Percentiles rank a stretch among this genome's conserved stretches.
Conservation (phyloP, 2,113 vertebrate genomes). For the Chionomys nivalis region DNA sequence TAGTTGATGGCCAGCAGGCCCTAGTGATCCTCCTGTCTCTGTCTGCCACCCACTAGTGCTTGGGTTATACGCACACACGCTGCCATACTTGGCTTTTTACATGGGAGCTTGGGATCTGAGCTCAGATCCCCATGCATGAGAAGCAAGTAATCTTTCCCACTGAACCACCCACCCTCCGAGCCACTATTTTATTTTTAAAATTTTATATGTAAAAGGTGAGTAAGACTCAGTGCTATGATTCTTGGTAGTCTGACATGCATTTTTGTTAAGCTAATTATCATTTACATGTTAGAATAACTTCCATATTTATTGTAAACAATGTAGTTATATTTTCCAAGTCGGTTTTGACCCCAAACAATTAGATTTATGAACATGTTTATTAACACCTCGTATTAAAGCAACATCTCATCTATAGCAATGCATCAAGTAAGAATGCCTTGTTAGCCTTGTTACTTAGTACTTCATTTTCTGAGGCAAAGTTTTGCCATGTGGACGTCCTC, state of each 20-base stretch:
- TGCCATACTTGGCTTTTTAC: neutral
- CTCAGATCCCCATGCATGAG: neutral
- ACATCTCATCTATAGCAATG: conserved; percentile 29
- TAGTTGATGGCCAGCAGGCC: neutral
- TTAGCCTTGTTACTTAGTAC: conserved; percentile 2
- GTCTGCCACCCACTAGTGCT: too few species aligned
- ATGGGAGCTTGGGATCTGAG: neutral
- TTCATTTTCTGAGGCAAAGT: neutral
- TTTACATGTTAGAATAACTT: conserved; percentile 32
- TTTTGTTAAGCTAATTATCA: neutral
- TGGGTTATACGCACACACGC: neutral
- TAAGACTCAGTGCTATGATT: neutral
- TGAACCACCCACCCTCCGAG: neutral
- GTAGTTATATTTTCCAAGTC: conserved; percentile 27
- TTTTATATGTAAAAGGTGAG: neutral
- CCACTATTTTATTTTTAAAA: neutral
- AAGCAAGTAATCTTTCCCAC: neutral
- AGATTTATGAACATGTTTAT: conserved; percentile 31
- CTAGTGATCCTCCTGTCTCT: neutral
- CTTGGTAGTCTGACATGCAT: neutral
- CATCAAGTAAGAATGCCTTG: neutral
- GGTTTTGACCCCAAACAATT: conserved; percentile 13
- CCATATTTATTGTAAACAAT: conserved; percentile 7
- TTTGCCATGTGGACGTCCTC: neutral
- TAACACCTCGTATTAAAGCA: conserved; percentile 21